Evolutionary conservation across 2,797 vertebrate species (phyloP), one percentile per base, ranked within the genome.

Genomic region (Pangasius larnaudii): DNA sequence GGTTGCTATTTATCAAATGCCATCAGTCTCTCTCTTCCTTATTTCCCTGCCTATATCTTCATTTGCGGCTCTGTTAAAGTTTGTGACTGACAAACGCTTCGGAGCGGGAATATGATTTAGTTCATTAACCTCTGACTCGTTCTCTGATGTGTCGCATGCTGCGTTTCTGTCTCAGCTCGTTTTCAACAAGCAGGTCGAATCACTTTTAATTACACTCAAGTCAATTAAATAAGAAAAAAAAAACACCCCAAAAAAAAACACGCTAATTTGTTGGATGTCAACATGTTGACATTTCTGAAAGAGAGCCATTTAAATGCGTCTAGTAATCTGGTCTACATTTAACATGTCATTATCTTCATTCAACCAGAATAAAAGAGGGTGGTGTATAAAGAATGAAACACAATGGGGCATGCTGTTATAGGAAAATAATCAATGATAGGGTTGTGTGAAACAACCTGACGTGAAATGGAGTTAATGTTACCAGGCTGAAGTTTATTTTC

Each of bases 131-230:
- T 42, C 78, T 39, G 56, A 42, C 78, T 39, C 13, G 2, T 39
- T 39, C 33, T 81, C 78, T 81, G 56, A 39, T 61, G 33, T 39
- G 33, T 59, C 36, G 0, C 39, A 63, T 63, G 58, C 79, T 61
- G 33, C 61, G 56, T 61, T 61, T 81, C 58, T 27, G 33, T 61
- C 79, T 39, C 58, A 4, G 24, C 39, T 63, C 24, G 19, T 82
- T 82, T 82, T 63, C 59, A 61, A 46, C 36, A n/a, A 82, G 58
- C 58, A 82, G 56, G 56, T 59, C 22, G 22, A 59, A 63, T 82
- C 36, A 42, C 22, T 61, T 80, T 58, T 61, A 81, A 81, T 81
- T 81, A 61, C 39, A 61, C 56, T 27, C 27, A 42, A 63, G 13
- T 63, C 24, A n/a, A 46, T 46, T 6, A 63, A n/a, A 36, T 81